Evolutionary conservation across 2,797 vertebrate species (phyloP), one percentile per base, ranked within the genome.

Genomic region (Aplochiton taeniatus): DNA sequence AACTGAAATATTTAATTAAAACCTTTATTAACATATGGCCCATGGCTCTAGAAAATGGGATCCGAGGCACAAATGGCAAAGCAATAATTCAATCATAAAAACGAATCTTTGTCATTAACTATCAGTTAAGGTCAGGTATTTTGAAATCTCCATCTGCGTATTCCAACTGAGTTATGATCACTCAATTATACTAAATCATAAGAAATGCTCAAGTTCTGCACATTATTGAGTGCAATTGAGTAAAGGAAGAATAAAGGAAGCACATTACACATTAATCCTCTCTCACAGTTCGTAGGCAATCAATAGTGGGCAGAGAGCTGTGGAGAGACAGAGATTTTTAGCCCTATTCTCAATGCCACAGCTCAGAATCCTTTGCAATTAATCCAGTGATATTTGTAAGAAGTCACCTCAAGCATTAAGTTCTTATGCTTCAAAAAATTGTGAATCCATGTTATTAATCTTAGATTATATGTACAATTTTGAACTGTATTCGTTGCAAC

Each of bases 1-100:
- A 84, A 81, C 69, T 76, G 71, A 85, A 83, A 85, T 84, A 81
- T 88, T 76, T 85, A 86, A 90, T 86, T 86, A 80, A 83, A 75
- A 69, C 66, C 66, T 11, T 54, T 58, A 87, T 86, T 85, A 87
- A 86, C 73, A 81, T 72, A 67, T 79, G 70, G 85, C 83, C 74
- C 66, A 31, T 87, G 76, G 77, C 82, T 81, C 61, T 57, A 58
- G 71, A 77, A 85, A 86, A 90, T 75, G 72, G 69, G 58, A 85
- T 86, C 69, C 54, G 74, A 71, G 63, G 65, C 73, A 78, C 79
- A 90, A 89, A 89, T 89, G 86, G 80, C 87, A 87, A 88, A 84
- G 80, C 73, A 68, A 68, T 89, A 85, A 87, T 85, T 92, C 73
- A 87, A 75, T 85, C 75, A 82, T 72, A 51, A 78, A 77, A 74